These are phyloP conservation scores for Ooceraea biroi DNA, from an alignment of 1,140 invertebrate species.

Conservation along the genomic window DNA sequence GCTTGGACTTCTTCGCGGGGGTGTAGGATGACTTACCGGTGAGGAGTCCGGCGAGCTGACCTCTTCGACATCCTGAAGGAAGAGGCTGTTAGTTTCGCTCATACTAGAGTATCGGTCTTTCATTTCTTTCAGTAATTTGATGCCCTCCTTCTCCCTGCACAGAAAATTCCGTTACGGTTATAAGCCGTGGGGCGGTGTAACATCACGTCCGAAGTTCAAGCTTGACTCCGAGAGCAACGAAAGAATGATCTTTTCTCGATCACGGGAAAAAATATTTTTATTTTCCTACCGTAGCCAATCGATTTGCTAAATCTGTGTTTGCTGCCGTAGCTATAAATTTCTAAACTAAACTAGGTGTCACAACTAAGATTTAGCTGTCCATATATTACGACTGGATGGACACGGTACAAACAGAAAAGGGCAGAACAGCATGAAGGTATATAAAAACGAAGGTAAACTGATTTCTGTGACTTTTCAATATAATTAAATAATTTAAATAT, in stretches of 20 bases:
- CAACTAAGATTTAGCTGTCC: no score
- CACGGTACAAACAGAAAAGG: no score
- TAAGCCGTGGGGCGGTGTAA: neutral
- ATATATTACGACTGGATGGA: no score
- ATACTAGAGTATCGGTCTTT: conserved; percentile 90
- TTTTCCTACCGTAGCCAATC: no score
- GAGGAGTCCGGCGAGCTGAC: conserved; percentile 10
- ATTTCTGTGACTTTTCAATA: no score
- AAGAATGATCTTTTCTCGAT: neutral
- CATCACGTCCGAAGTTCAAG: neutral
- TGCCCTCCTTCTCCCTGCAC: conserved; percentile 89
- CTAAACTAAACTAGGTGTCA: no score
- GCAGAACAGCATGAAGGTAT: no score
- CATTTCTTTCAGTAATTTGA: conserved; percentile 90
- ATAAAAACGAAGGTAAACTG: no score
- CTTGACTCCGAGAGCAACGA: neutral
- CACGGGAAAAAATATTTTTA: no score
- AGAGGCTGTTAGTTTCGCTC: conserved; percentile 31
- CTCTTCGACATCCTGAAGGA: conserved; percentile 51
- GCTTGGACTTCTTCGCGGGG: neutral
- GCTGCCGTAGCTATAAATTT: no score
- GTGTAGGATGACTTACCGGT: conserved; percentile 46
- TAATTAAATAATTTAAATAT: no score
- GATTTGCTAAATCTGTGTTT: no score
- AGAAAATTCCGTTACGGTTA: conserved; percentile 29